These are phyloP conservation scores for Melanchra persicariae DNA, from an alignment of 2,888 invertebrate genomes.

Conservation along the genomic window DNA sequence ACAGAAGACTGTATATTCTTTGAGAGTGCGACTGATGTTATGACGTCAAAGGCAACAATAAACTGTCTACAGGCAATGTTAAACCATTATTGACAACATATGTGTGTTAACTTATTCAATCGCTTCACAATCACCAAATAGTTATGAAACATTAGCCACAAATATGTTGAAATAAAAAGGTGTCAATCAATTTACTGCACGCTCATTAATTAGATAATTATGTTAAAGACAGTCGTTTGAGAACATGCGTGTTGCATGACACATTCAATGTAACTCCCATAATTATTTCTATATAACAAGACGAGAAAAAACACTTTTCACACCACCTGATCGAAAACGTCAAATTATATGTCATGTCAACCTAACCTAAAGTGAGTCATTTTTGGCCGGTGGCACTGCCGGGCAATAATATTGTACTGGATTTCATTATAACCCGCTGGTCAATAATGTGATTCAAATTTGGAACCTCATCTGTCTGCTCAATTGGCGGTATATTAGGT, in stretches of 20 bases:
- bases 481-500: too few species aligned
- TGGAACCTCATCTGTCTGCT: too few species aligned
- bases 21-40: constrained; percentile 1
- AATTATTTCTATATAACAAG: constrained; percentile 3
- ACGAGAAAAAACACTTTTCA: constrained; percentile 5
- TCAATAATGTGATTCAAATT: too few species aligned
- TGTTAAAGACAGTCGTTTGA: constrained; percentile 35
- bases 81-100: not conserved
- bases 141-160: not conserved
- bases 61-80: not conserved
- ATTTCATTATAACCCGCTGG: too few species aligned
- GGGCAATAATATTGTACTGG: too few species aligned
- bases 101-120: not conserved
- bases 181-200: constrained; percentile 26
- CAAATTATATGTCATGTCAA: too few species aligned
- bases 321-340: too few species aligned
- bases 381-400: too few species aligned
- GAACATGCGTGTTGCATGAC: constrained; percentile 21
- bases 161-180: constrained; percentile 27
- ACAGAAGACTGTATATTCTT: not conserved
- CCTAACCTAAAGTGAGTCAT: too few species aligned
- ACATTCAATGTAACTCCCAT: not conserved
- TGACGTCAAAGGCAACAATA: constrained; percentile 10
- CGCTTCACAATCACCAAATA: not conserved
- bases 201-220: constrained; percentile 42